Conservation (phyloP, 1,140 invertebrate genomes). For the Pseudomyrmex pallidus region DNA sequence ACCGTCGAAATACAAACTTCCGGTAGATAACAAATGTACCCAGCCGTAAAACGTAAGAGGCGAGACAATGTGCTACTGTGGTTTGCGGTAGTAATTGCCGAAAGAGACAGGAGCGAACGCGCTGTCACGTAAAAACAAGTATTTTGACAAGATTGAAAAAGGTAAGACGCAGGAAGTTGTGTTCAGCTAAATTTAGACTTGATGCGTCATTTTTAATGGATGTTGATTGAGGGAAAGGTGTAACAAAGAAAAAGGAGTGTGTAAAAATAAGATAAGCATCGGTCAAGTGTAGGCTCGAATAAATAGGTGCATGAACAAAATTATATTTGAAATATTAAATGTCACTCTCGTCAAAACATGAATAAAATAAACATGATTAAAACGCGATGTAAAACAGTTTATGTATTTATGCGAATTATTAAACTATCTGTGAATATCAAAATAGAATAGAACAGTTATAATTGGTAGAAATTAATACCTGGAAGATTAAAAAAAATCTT, state of each 20-base stretch:
- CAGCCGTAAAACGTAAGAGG: constrained; percentile 41
- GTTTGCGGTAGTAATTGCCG: constrained; percentile 6
- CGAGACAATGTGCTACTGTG: background rate
- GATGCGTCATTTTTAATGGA: constrained; percentile 11
- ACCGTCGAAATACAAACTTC: constrained; percentile 46
- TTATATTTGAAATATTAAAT: constrained; percentile 9
- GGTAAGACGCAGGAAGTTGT: constrained; percentile 5
- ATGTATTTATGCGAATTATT: background rate
- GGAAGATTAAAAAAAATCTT: constrained; percentile 3
- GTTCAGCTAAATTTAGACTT: constrained; percentile 36
- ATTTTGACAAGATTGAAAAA: constrained; percentile 37
- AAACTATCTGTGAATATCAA: background rate
- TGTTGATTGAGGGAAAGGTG: constrained; percentile 19
- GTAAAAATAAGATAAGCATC: background rate
- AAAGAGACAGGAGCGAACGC: background rate
- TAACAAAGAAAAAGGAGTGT: background rate
- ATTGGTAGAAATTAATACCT: background rate
- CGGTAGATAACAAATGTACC: constrained; percentile 24
- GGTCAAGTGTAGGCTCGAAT: background rate
- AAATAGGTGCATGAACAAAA: constrained; percentile 1
- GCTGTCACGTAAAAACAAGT: background rate
- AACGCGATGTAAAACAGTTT: background rate
- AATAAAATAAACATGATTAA: background rate
- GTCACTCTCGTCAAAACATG: too few relatives aligned
- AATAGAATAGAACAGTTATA: constrained; percentile 6